phyloP scores from a whole-genome alignment of 2,113 vertebrate genomes.

The Asarcornis scutulata region DNA sequence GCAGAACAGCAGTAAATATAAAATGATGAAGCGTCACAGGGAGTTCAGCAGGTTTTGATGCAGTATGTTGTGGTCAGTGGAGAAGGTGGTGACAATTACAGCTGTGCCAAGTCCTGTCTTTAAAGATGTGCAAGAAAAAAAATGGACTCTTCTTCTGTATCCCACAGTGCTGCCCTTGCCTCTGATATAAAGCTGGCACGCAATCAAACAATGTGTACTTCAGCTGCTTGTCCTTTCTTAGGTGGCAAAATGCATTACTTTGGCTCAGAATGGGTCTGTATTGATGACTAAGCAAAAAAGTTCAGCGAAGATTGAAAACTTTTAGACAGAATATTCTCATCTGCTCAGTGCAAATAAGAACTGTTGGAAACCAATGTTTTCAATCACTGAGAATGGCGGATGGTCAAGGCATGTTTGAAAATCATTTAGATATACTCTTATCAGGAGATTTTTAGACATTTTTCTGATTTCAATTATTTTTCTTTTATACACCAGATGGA shows the following conservation, averaged over 20 bases:
- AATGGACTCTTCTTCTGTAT: neutral
- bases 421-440: conserved; percentile 37
- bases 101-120: neutral
- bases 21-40: neutral
- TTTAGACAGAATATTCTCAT: neutral
- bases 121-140: neutral
- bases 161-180: neutral
- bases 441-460: neutral
- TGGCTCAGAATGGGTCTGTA: neutral
- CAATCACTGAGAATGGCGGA: neutral
- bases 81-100: neutral
- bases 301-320: neutral
- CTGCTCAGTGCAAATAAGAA: rapidly evolving
- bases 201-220: neutral
- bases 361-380: neutral
- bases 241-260: conserved; percentile 10
- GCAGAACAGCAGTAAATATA: neutral
- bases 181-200: neutral
- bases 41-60: neutral
- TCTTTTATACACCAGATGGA: neutral
- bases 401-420: conserved; percentile 9
- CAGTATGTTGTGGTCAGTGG: neutral
- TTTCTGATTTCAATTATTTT: conserved; percentile 39
- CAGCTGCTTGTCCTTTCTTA: neutral
- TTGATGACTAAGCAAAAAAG: conserved; percentile 33